Evolutionary conservation across 2,797 vertebrate species (phyloP).

Genomic region (Antrozous pallidus): DNA sequence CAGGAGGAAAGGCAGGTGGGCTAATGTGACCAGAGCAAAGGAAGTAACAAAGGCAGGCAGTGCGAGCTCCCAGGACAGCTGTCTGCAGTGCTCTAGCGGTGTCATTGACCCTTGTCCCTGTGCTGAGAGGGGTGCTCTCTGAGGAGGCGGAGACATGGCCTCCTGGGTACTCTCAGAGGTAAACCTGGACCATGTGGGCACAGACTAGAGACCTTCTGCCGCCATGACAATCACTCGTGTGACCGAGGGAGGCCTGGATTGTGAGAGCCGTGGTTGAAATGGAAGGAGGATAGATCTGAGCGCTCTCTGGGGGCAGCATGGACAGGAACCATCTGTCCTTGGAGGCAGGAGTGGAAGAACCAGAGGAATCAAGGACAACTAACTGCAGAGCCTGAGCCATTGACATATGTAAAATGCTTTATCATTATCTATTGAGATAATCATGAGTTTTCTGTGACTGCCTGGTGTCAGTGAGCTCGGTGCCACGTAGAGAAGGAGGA

Average conservation of each 20-base stretch:
- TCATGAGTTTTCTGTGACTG: no score
- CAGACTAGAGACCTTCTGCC: background rate
- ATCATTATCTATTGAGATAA: no score
- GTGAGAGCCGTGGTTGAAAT: background rate
- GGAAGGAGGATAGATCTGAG: background rate
- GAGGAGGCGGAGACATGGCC: background rate
- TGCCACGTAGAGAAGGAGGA: background rate
- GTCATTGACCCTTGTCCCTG: no score
- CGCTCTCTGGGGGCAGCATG: background rate
- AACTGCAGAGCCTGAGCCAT: background rate
- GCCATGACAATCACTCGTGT: no score
- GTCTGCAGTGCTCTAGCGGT: background rate
- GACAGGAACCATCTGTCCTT: background rate
- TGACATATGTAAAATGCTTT: no score
- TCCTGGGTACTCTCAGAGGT: background rate
- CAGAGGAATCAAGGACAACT: background rate
- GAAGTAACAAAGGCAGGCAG: fast-evolving
- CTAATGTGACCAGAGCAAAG: background rate
- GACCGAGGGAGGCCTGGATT: background rate
- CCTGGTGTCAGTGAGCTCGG: no score
- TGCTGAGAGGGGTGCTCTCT: background rate
- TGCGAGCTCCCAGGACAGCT: background rate
- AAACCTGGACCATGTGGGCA: background rate
- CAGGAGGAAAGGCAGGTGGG: background rate
- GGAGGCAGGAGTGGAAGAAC: background rate